Evolutionary conservation across 2,888 invertebrate species (phyloP).

Genomic region (Holacanthella duospinosa): DNA sequence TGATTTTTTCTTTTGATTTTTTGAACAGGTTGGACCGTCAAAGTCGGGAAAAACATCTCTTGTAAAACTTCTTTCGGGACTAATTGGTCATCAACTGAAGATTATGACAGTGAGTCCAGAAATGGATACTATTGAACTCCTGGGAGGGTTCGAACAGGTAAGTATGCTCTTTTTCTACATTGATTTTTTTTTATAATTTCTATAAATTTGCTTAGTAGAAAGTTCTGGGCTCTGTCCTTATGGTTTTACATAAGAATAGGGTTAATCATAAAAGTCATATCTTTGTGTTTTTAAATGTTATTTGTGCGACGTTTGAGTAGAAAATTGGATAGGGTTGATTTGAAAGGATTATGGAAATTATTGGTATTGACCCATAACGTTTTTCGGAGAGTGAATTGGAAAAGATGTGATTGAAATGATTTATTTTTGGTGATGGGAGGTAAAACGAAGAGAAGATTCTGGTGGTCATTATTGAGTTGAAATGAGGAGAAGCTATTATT

Average conservation of each 20-base stretch:
- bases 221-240: no score
- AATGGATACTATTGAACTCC: slow-evolving; percentile 86
- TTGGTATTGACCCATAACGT: neutral
- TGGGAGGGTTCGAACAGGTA: slow-evolving; percentile 97
- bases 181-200: neutral
- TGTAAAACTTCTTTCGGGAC: slow-evolving; percentile 61
- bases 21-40: slow-evolving; percentile 60
- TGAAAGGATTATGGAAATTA: no score
- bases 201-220: neutral
- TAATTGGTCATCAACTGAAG: slow-evolving; percentile 62
- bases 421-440: no score
- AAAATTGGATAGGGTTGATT: no score
- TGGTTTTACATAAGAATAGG: no score
- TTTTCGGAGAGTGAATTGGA: no score
- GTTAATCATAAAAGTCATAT: no score
- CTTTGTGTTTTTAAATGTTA: no score
- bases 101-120: slow-evolving; percentile 75
- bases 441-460: neutral
- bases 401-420: neutral
- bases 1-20: slow-evolving; percentile 20
- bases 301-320: no score
- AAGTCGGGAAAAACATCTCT: slow-evolving; percentile 70
- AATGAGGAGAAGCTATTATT: neutral
- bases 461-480: neutral
- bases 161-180: slow-evolving; percentile 38